These are phyloP conservation scores for Macrosteles quadrilineatus DNA, from an alignment of 1,140 invertebrate genomes.

Conservation along the genomic window DNA sequence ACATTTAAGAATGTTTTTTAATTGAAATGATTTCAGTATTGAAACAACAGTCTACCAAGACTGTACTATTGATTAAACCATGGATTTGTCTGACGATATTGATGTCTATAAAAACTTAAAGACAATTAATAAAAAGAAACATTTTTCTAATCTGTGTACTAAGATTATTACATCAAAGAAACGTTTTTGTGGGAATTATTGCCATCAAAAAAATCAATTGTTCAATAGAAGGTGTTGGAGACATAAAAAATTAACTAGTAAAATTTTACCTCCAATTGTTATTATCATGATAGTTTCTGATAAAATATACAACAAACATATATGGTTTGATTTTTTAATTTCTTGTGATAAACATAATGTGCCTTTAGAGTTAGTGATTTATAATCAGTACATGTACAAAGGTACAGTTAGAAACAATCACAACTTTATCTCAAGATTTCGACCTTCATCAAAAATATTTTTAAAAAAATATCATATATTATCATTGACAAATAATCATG, in stretches of 20 bases:
- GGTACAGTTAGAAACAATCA: neutral
- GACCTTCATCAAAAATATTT: neutral
- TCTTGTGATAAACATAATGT: neutral
- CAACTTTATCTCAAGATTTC: neutral
- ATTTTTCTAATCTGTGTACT: neutral
- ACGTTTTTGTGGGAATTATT: neutral
- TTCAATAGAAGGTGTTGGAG: conserved; percentile 3
- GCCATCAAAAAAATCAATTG: neutral
- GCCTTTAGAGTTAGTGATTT: conserved; percentile 1
- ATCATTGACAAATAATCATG: neutral
- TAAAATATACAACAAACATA: neutral
- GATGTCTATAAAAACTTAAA: too few species aligned
- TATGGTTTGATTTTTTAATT: neutral
- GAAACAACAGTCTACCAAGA: too few species aligned
- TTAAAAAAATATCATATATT: neutral
- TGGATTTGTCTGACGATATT: too few species aligned
- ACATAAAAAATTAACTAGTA: neutral
- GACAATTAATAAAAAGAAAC: too few species aligned
- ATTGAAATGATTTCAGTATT: too few species aligned
- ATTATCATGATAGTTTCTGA: neutral
- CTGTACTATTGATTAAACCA: too few species aligned
- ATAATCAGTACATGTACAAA: conserved; percentile 2
- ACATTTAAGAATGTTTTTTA: too few species aligned
- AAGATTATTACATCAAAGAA: neutral
- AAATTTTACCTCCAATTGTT: neutral